These are phyloP conservation scores for Columba livia DNA, from an alignment of 2,113 vertebrate species.

Conservation along the genomic window DNA sequence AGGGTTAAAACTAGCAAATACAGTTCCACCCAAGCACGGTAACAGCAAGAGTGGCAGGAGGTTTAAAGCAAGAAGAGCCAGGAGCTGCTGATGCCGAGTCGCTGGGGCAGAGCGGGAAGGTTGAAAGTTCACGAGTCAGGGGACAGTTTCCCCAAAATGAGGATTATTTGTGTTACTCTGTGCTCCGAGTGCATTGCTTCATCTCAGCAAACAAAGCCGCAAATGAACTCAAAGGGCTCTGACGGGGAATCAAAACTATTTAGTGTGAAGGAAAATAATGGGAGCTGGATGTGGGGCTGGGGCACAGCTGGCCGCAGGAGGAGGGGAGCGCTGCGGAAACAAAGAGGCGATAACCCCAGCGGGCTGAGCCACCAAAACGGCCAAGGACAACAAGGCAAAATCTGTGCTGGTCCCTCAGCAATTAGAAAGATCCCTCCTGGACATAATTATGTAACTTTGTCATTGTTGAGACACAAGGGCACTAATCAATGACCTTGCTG, in stretches of 20 bases:
- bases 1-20: background rate
- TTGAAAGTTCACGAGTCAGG: background rate
- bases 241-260: background rate
- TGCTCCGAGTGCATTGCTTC: background rate
- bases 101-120: background rate
- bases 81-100: background rate
- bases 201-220: background rate
- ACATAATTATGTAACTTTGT: background rate
- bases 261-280: conserved; percentile 33
- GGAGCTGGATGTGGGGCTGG: background rate
- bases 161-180: background rate
- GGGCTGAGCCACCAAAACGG: background rate
- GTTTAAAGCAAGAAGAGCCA: background rate
- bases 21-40: background rate
- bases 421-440: background rate
- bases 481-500: background rate
- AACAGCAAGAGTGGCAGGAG: background rate
- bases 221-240: background rate
- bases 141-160: background rate
- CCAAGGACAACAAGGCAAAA: conserved; percentile 22
- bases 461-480: background rate
- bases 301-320: background rate
- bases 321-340: conserved; percentile 16
- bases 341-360: background rate
- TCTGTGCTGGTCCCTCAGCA: background rate